A percentile compares a stretch with the other conserved stretches of the same genome.
Evolutionary conservation across 2,113 vertebrate genomes (phyloP).

Genomic region (Neogale vison): DNA sequence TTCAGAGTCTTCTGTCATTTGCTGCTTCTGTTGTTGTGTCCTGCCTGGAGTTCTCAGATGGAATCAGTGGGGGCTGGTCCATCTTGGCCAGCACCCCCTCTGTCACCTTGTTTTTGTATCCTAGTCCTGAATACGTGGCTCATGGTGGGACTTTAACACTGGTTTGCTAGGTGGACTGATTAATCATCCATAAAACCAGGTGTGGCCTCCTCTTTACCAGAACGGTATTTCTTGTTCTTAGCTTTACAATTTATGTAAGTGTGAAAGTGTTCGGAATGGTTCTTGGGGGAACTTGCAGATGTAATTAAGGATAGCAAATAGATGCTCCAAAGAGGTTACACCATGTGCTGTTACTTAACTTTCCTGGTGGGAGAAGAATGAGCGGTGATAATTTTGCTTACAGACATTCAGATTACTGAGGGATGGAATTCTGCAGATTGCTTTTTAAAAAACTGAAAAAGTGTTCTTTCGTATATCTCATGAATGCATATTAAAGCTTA

Average conservation of each 20-base stretch:
- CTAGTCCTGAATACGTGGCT: neutral
- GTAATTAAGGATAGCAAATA: slow-evolving; percentile 1
- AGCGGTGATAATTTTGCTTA: neutral
- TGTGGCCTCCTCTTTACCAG: neutral
- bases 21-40: neutral
- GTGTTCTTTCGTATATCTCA: neutral
- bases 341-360: neutral
- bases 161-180: neutral
- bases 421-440: neutral
- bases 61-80: neutral
- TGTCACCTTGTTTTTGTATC: neutral
- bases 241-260: slow-evolving; percentile 15
- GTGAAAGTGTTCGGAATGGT: neutral
- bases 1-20: neutral
- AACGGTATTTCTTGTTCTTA: neutral
- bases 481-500: neutral
- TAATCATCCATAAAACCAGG: neutral
- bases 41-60: neutral
- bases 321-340: neutral
- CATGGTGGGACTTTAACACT: neutral
- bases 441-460: neutral
- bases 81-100: neutral
- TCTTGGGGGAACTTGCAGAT: neutral
- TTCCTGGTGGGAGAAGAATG: neutral
- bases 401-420: neutral